Conservation (phyloP, 2,113 vertebrate genomes). For the Sphaerodactylus townsendi region DNA sequence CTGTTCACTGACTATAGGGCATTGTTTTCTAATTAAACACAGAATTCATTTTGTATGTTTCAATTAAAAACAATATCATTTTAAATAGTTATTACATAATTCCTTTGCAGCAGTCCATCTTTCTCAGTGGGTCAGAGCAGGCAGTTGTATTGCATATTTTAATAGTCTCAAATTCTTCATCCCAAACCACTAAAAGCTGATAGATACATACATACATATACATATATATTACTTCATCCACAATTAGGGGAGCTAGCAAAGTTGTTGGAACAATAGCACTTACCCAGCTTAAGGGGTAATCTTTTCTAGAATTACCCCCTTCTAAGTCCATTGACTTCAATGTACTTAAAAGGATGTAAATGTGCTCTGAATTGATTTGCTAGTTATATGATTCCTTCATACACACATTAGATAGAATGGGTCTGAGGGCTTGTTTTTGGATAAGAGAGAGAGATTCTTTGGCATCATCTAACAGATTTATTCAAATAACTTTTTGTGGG, state of each 20-base stretch:
- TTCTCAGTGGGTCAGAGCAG: not conserved
- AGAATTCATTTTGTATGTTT: not conserved
- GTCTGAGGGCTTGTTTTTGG: too few species aligned
- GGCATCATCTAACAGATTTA: too few species aligned
- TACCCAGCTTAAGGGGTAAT: not conserved
- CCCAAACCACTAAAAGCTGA: not conserved
- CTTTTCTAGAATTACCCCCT: not conserved
- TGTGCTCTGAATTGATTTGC: too few species aligned
- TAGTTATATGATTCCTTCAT: too few species aligned
- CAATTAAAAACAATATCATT: not conserved
- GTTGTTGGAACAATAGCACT: not conserved
- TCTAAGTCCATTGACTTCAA: too few species aligned
- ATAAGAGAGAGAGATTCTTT: too few species aligned
- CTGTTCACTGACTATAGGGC: not conserved
- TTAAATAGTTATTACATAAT: not conserved
- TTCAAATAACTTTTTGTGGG: too few species aligned
- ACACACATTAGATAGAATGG: too few species aligned
- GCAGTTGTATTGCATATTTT: not conserved
- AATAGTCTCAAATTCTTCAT: not conserved
- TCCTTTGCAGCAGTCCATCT: not conserved
- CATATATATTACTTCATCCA: too few species aligned
- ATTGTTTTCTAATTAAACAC: not conserved
- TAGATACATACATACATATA: not conserved
- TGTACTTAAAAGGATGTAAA: too few species aligned
- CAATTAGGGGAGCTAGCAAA: not conserved